Conservation (phyloP, 1,140 invertebrate genomes). For the Ostrea denselamellosa region DNA sequence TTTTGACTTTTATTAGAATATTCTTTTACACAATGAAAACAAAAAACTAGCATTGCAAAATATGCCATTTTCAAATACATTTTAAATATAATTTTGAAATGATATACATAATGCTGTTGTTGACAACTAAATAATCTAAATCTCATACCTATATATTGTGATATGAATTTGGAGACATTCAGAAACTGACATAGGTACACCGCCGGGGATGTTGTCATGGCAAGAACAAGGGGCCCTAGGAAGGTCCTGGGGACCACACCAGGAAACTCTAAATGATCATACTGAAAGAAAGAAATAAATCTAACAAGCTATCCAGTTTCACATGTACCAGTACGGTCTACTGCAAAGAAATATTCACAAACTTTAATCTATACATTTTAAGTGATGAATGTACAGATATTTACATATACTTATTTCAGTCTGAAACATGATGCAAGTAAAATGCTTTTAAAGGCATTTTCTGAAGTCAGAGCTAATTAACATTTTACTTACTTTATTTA, state of each 20-base stretch:
- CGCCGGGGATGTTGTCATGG: slow-evolving; percentile 82
- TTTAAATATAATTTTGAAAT: too few relatives aligned
- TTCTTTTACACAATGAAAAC: too few relatives aligned
- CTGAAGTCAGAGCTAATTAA: too few relatives aligned
- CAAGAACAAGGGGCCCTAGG: slow-evolving; percentile 93
- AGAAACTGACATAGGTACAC: slow-evolving; percentile 85
- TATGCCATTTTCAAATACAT: too few relatives aligned
- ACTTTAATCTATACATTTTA: not conserved
- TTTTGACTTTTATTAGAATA: too few relatives aligned
- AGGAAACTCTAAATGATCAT: slow-evolving; percentile 98
- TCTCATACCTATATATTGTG: slow-evolving; percentile 92
- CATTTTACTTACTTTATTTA: too few relatives aligned
- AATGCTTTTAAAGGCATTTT: too few relatives aligned
- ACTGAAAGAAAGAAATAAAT: slow-evolving; percentile 83
- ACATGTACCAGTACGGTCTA: not conserved
- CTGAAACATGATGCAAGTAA: not conserved
- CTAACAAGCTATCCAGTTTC: not conserved
- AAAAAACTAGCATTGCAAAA: too few relatives aligned
- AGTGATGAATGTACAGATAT: not conserved
- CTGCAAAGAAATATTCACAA: not conserved
- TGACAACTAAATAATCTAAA: not conserved
- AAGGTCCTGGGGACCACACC: slow-evolving; percentile 99
- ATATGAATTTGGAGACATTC: slow-evolving; percentile 90
- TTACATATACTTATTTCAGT: not conserved
- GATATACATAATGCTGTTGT: too few relatives aligned